Conservation (phyloP, 2,113 vertebrate species). For the Perca schrenkii region DNA sequence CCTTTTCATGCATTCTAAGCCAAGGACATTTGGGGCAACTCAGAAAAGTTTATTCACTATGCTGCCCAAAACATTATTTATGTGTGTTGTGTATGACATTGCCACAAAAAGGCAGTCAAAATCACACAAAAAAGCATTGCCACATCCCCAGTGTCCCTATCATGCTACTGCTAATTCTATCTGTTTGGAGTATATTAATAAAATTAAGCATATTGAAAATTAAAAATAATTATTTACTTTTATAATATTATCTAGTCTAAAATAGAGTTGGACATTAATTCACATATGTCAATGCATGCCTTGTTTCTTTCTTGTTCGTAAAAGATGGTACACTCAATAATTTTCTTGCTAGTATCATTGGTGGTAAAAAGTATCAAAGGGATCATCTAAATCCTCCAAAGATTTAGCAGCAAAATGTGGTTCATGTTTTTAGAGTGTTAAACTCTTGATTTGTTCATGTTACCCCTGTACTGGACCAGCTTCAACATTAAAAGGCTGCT, state of each 20-base stretch:
- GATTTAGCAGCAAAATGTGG: neutral
- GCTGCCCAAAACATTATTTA: conserved; percentile 57
- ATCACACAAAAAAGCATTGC: conserved; percentile 14
- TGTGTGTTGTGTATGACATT: conserved; percentile 30
- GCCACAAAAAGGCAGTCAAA: conserved; percentile 16
- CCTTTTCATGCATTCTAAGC: conserved; percentile 66
- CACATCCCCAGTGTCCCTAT: neutral
- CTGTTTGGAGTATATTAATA: conserved; percentile 1
- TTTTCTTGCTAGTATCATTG: neutral
- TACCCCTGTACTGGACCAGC: neutral
- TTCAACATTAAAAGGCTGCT: neutral
- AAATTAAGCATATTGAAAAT: neutral
- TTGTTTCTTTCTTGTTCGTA: neutral
- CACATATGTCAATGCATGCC: neutral
- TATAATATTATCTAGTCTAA: neutral
- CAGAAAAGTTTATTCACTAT: conserved; percentile 66
- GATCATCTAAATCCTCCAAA: too few relatives aligned
- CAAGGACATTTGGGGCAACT: conserved; percentile 77
- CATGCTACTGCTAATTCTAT: conserved; percentile 28
- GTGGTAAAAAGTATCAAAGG: too few relatives aligned
- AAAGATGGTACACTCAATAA: neutral
- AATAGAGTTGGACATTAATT: neutral
- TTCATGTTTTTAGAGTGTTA: neutral
- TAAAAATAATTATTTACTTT: too few relatives aligned
- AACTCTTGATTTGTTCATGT: neutral